A percentile compares a stretch with the other conserved stretches of the same genome.
These are phyloP conservation scores for Miniopterus natalensis DNA, from an alignment of 2,113 vertebrate genomes.

Conservation along the genomic window DNA sequence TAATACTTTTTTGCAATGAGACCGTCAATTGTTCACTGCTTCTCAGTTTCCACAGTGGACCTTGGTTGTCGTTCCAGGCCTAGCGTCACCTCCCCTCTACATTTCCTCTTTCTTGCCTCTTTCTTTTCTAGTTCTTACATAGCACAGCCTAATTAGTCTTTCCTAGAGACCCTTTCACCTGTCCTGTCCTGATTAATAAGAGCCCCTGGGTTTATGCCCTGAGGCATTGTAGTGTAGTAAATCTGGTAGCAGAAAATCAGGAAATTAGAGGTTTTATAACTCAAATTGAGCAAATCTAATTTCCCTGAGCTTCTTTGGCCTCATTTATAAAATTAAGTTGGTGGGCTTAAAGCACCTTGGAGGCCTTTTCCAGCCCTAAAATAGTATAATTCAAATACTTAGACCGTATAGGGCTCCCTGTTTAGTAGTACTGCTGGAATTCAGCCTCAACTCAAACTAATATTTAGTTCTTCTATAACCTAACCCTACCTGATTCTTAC, in stretches of 20 bases:
- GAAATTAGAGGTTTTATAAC: not conserved
- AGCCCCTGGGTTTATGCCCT: not conserved
- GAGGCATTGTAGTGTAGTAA: not conserved
- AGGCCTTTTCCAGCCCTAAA: constrained; percentile 10
- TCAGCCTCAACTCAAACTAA: not conserved
- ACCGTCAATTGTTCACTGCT: not conserved
- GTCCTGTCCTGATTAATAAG: not conserved
- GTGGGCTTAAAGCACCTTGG: not conserved
- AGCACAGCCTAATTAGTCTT: not conserved
- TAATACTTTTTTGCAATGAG: not conserved
- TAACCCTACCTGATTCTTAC: not conserved
- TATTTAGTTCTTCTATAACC: not conserved
- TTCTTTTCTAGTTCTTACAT: not conserved
- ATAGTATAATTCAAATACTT: not conserved
- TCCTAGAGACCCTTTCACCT: not conserved
- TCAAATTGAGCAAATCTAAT: not conserved
- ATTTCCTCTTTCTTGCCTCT: not conserved
- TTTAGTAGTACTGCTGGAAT: not conserved
- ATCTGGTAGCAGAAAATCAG: not conserved
- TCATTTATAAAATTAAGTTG: constrained; percentile 16
- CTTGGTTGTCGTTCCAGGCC: not conserved
- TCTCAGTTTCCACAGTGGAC: not conserved
- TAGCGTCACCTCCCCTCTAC: not conserved
- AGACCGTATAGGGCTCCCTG: not conserved
- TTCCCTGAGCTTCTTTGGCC: not conserved